These are phyloP conservation scores for Thalassoma bifasciatum DNA, from an alignment of 2,113 vertebrate species.

Conservation along the genomic window DNA sequence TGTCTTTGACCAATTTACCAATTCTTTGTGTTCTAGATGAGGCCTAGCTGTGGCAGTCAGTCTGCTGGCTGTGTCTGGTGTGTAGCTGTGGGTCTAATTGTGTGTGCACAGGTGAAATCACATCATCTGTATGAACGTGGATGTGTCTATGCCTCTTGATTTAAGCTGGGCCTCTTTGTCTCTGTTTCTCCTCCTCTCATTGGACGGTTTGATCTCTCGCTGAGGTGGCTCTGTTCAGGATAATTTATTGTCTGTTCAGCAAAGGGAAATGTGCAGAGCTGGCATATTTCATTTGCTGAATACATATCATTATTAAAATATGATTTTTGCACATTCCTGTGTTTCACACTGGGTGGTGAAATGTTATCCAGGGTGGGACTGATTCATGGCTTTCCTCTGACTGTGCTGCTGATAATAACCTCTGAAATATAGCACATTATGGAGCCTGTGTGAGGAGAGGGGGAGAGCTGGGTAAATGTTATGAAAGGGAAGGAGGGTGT, in stretches of 20 bases:
- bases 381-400: slow-evolving; percentile 53
- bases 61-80: too few relatives aligned
- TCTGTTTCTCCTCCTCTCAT: slow-evolving; percentile 69
- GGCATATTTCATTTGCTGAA: slow-evolving; percentile 83
- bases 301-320: slow-evolving; percentile 80
- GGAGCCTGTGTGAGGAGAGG: slow-evolving; percentile 6
- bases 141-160: too few relatives aligned
- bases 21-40: too few relatives aligned
- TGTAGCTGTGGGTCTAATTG: too few relatives aligned
- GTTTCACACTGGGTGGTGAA: slow-evolving; percentile 59
- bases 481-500: slow-evolving; percentile 20
- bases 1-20: too few relatives aligned
- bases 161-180: too few relatives aligned
- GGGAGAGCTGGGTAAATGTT: slow-evolving; percentile 22
- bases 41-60: too few relatives aligned
- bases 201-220: slow-evolving; percentile 75
- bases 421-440: slow-evolving; percentile 49
- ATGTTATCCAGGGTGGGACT: slow-evolving; percentile 52
- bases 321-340: slow-evolving; percentile 49
- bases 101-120: too few relatives aligned
- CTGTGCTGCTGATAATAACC: slow-evolving; percentile 61
- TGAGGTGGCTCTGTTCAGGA: slow-evolving; percentile 64
- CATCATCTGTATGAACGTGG: too few relatives aligned
- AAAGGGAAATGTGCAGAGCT: slow-evolving; percentile 79
- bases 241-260: slow-evolving; percentile 86